Evolutionary conservation across 2,888 invertebrate species (phyloP), one percentile per base, ranked within the genome.

Genomic region (Allygus modestus): DNA sequence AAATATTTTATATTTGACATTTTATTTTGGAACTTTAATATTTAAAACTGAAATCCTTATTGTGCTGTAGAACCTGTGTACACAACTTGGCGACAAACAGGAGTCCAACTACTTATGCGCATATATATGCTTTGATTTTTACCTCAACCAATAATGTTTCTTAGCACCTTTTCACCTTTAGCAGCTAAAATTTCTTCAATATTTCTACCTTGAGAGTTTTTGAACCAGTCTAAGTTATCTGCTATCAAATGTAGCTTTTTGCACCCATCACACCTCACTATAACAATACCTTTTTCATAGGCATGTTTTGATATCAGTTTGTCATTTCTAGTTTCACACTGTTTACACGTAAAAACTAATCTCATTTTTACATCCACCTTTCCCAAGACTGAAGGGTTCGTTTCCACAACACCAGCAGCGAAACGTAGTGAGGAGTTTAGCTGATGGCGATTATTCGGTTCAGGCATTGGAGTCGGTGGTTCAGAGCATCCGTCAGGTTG

Each of bases 161-260:
- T 87, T 41, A 84, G 81, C 20, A 98, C 96, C 5, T 91, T 92
- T 91, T 99, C 98, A 0, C 98, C 98, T 89, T 96, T 97, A 84
- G 94, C 94, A 23, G 94, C 95, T 90, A 99, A 92, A 46, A 98
- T 96, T 86, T 96, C 95, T 92, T 99, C 98, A 88, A 99, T 97
- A 89, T 99, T 99, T 86, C 94, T 94, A 0, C 94, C 94, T 79
- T 91, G 88, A 89, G 96, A 91, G 89, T 97, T 96, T 0, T 94
- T 92, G 90, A 99, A 99, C 99, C 99, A 99, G 86, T 96, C 96
- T 0, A 99, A 92, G 91, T 99, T 98, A 90, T 99, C 99, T 0
- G 99, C 99, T 87, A 99, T 98, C 31, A 99, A 92, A 91, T 99
- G 99, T 90, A 96, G 94, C 89, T 97, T 98, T 71, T 93, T 91